Conservation (phyloP, 2,113 vertebrate genomes). For the Oceanites oceanicus region DNA sequence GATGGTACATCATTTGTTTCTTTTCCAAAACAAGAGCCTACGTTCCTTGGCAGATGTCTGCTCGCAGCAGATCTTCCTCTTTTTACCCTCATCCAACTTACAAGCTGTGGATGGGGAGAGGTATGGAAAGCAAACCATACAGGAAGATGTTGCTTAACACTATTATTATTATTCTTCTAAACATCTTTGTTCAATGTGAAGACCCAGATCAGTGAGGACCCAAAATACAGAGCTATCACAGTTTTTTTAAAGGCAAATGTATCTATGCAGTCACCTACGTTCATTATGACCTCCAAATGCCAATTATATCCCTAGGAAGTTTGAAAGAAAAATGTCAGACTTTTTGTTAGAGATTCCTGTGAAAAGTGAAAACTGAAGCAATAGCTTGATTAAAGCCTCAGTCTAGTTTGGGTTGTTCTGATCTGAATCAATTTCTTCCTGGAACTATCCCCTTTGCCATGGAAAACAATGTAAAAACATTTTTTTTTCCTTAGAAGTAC, state of each 20-base stretch:
- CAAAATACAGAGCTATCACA: background rate
- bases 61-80: background rate
- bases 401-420: background rate
- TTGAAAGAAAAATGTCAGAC: background rate
- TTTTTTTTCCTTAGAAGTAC: background rate
- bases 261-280: background rate
- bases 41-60: background rate
- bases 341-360: background rate
- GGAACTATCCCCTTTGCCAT: background rate
- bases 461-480: background rate
- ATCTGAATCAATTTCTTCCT: background rate
- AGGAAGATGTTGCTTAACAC: background rate
- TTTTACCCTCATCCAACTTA: background rate
- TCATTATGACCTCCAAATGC: background rate
- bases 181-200: background rate
- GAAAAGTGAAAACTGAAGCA: background rate
- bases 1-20: background rate
- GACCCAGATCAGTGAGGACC: background rate
- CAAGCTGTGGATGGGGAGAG: background rate
- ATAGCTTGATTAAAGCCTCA: background rate
- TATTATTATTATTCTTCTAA: background rate
- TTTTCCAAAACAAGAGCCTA: background rate
- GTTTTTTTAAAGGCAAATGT: background rate
- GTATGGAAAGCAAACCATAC: background rate
- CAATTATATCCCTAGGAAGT: background rate